Evolutionary conservation across 2,797 vertebrate genomes (phyloP), one percentile per base, ranked within the genome.

Genomic region (Hydrocynus forskahlii): DNA sequence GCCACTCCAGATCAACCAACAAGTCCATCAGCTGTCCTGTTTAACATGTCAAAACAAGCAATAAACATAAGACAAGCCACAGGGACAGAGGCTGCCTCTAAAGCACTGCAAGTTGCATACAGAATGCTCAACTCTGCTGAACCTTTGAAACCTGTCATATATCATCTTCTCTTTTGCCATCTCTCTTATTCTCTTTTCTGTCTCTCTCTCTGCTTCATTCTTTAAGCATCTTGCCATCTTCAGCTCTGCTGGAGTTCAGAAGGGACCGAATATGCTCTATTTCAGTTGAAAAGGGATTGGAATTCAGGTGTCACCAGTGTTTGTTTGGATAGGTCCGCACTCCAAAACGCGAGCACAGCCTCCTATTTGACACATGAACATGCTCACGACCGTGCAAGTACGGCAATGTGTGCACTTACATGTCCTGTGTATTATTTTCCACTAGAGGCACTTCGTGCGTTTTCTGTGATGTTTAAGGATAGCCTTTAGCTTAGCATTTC

Each of bases 21-120:
- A 90, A 88, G 91, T 92, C 90, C 83, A 87, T 95, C 92, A 93
- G 87, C 81, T 88, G 89, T 89, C 89, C 85, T 86, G 88, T 93
- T 78, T 92, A 92, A 89, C 88, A 88, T 90, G 89, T 93, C 92
- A 90, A 87, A 91, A 91, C 91, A 92, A 90, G 90, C 88, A 91
- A 91, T 86, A 84, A 86, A 91, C 19, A 75, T n/a, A 68, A 52
- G 50, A 88, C 83, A 85, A 87, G 89, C 86, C 79, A 88, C 75
- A 87, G 83, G 23, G 55, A 84, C 70, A 72, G 66, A 81, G 43
- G 4, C 14, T 52, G 48, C 25, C 62, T 72, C 45, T 21, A 52
- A 71, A 66, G 23, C 52, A 43, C 67, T 73, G 55, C 17, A n/a
- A 68, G 40, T 43, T 50, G 57, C 19, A 62, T 60, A 57, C 29